These are phyloP conservation scores for Gryon sp. DNA, from an alignment of 1,140 invertebrate genomes.

Conservation along the genomic window DNA sequence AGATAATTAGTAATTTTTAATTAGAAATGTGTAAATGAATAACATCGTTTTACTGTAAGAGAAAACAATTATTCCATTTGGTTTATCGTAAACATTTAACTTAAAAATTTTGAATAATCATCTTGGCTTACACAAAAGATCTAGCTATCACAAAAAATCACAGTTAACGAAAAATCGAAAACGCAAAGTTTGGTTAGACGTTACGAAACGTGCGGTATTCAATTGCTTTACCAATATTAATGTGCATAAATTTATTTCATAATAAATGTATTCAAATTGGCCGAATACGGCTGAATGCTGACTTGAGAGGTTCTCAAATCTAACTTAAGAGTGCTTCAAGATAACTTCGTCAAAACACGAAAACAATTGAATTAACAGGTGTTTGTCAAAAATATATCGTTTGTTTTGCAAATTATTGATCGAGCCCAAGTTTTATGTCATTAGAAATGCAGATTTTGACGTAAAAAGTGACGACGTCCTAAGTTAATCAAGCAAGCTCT, in stretches of 20 bases:
- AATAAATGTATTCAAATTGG: slow-evolving; percentile 60
- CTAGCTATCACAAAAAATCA: no score
- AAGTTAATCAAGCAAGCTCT: no score
- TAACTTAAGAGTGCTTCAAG: slow-evolving; percentile 36
- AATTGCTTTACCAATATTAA: slow-evolving; percentile 54
- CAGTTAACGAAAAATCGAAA: not conserved
- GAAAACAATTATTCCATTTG: no score
- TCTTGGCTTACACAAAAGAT: no score
- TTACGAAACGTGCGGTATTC: slow-evolving; percentile 20
- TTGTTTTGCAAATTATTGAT: slow-evolving; percentile 39
- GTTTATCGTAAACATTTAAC: not conserved
- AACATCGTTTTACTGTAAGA: no score
- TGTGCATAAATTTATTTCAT: slow-evolving; percentile 56
- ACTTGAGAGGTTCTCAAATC: slow-evolving; percentile 45
- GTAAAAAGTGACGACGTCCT: no score
- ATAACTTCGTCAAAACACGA: slow-evolving; percentile 39
- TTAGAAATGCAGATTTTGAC: no score
- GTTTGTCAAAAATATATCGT: slow-evolving; percentile 50
- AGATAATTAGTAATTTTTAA: no score
- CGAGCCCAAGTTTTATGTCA: slow-evolving; percentile 9
- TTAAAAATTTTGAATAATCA: slow-evolving; percentile 1
- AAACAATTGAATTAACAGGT: slow-evolving; percentile 48
- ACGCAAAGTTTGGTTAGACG: slow-evolving; percentile 26
- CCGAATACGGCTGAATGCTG: slow-evolving; percentile 34
- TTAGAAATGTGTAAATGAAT: no score